phyloP scores from a whole-genome alignment of 2,888 invertebrate genomes.

The Punctoribates punctum region DNA sequence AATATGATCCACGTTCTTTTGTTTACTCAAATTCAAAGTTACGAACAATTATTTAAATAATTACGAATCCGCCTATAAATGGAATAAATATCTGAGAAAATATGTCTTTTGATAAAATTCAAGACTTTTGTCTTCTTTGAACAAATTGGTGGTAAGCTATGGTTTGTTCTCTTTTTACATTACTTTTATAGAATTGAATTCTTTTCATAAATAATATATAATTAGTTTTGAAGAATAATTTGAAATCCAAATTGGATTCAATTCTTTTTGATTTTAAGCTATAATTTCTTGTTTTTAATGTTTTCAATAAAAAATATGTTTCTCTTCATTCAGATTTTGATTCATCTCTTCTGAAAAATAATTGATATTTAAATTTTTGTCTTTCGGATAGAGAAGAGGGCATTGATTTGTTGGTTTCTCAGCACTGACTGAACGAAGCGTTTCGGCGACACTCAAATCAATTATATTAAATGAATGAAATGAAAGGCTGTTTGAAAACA shows the following conservation, averaged over 20 bases:
- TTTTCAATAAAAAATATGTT: no score
- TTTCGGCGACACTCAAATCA: background rate
- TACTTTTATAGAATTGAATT: background rate
- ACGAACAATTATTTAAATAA: background rate
- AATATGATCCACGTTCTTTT: no score
- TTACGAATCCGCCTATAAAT: background rate
- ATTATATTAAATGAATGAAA: background rate
- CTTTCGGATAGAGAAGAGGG: background rate
- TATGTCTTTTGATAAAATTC: no score
- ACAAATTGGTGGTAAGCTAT: background rate
- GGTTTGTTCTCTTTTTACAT: background rate
- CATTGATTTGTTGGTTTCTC: background rate
- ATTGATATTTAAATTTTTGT: background rate
- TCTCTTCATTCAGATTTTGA: background rate
- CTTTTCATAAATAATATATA: background rate
- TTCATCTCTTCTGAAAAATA: background rate
- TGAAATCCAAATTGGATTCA: background rate
- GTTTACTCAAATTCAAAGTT: no score
- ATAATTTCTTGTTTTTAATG: background rate
- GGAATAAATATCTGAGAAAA: background rate
- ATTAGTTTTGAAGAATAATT: background rate
- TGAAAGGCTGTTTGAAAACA: no score
- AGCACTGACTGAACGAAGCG: background rate
- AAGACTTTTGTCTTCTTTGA: background rate
- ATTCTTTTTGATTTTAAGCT: background rate